phyloP scores from a whole-genome alignment of 1,140 invertebrate species.

The Drosophila oshimai region DNA sequence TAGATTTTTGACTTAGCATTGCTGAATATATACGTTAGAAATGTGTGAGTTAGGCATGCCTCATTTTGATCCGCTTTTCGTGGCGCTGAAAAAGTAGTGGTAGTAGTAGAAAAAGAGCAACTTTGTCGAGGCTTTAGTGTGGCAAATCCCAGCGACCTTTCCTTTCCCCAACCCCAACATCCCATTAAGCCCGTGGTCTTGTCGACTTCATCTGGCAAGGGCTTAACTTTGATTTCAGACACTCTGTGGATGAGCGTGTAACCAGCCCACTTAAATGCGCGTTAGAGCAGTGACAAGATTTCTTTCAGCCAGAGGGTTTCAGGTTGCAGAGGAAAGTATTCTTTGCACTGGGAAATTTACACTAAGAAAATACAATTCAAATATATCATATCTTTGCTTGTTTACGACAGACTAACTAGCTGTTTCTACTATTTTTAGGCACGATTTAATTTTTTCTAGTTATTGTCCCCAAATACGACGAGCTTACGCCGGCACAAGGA shows the following conservation, averaged over 20 bases:
- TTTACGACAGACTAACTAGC: no score
- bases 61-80: conserved; percentile 36
- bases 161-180: conserved; percentile 47
- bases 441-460: no score
- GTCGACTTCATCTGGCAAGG: conserved; percentile 42
- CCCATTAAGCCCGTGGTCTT: conserved; percentile 49
- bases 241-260: conserved; percentile 27
- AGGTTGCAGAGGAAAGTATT: conserved; percentile 9
- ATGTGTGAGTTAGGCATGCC: conserved; percentile 31
- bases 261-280: conserved; percentile 73
- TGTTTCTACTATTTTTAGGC: no score
- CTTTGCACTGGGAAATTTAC: no score
- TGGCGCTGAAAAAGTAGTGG: conserved; percentile 22
- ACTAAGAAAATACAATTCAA: no score
- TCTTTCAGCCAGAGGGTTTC: conserved; percentile 31
- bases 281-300: conserved; percentile 55
- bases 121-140: conserved; percentile 24
- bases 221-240: conserved; percentile 43
- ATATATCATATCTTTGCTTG: no score
- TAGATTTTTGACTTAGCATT: conserved; percentile 76
- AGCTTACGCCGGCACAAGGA: no score
- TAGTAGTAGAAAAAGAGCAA: background rate
- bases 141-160: conserved; percentile 41
- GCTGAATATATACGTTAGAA: conserved; percentile 2
- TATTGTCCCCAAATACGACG: no score